Evolutionary conservation across 1,140 invertebrate species (phyloP).

Genomic region (Pseudomyrmex pallidus): DNA sequence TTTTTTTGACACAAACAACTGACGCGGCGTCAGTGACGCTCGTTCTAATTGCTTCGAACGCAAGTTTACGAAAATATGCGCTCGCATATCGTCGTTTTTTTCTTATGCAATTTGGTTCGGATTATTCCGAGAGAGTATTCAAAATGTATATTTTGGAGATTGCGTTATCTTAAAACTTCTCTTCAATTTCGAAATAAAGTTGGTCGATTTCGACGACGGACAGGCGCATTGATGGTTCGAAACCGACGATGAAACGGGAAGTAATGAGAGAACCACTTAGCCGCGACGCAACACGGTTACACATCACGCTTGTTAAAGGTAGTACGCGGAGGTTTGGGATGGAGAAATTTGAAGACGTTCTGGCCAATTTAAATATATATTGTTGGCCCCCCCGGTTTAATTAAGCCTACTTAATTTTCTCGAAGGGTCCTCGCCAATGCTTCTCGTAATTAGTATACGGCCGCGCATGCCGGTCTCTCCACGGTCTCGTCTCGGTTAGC

Average conservation of each 20-base stretch:
- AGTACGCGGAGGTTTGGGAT: slow-evolving; percentile 26
- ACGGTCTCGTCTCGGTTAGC: slow-evolving; percentile 67
- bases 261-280: slow-evolving; percentile 49
- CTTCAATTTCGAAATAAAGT: slow-evolving; percentile 7
- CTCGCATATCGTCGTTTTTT: no score
- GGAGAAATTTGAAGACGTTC: slow-evolving; percentile 61
- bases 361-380: slow-evolving; percentile 78
- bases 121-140: no score
- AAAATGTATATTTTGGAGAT: not conserved
- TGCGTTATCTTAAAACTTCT: slow-evolving; percentile 29
- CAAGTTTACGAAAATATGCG: no score
- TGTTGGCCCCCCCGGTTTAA: slow-evolving; percentile 79
- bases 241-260: slow-evolving; percentile 23
- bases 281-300: slow-evolving; percentile 50
- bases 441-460: slow-evolving; percentile 81
- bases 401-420: slow-evolving; percentile 83
- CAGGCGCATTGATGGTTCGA: not conserved
- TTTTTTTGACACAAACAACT: not conserved
- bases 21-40: not conserved
- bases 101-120: not conserved
- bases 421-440: slow-evolving; percentile 74
- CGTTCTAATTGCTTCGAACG: not conserved
- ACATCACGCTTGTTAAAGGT: slow-evolving; percentile 60
- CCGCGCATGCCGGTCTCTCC: slow-evolving; percentile 76
- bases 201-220: not conserved